Base-by-base conservation (phyloP, 2,888 invertebrate genomes). In the Euplexia lucipara region DNA sequence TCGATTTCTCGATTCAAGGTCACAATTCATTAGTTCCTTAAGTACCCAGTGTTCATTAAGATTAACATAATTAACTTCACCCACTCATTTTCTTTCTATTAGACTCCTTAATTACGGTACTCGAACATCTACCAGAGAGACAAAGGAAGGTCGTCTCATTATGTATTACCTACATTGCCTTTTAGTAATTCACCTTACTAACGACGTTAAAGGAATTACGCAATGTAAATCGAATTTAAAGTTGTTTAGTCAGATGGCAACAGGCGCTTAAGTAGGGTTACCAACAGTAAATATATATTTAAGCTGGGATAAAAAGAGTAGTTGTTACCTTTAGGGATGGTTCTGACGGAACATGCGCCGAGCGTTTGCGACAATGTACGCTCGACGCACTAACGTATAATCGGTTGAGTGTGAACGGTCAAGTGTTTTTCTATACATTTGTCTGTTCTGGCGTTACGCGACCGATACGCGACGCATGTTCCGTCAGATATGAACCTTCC, bases 151-250 rank as follows among this genome's bases (percentile, higher is more conserved):
- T 69, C 20, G 16, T 30, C n/a, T 37, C 30, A 49, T 75, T 75
- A 51, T 37, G 51, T 58, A 9, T 34, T 69, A 61, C 53, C 58
- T 32, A 26, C 26, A 26, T 54, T 53, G 26, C 26, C 14, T 22
- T 58, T 62, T 47, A n/a, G n/a, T 22, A 39, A 51, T 53, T 34
- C 34, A 63, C 37, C 49, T 58, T 42, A 9, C 37, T 59, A 63
- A 58, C 9, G 53, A 41, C 9, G 12, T 35, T 34, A 12, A 26
- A 45, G 20, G 4, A 58, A 62, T 47, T 44, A 42, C 61, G 52
- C 41, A 58, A 51, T 73, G 26, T 51, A 59, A 58, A 63, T 37
- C 26, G n/a, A 51, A 58, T 58, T 69, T 54, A 44, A 68, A 72
- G 10, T 69, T 45, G 35, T 69, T 58, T 26, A n/a, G 44, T 54